Percentiles rank a stretch among this genome's conserved stretches.
These are phyloP conservation scores for Gymnorhina tibicen DNA, from an alignment of 2,113 vertebrate species.

Conservation along the genomic window DNA sequence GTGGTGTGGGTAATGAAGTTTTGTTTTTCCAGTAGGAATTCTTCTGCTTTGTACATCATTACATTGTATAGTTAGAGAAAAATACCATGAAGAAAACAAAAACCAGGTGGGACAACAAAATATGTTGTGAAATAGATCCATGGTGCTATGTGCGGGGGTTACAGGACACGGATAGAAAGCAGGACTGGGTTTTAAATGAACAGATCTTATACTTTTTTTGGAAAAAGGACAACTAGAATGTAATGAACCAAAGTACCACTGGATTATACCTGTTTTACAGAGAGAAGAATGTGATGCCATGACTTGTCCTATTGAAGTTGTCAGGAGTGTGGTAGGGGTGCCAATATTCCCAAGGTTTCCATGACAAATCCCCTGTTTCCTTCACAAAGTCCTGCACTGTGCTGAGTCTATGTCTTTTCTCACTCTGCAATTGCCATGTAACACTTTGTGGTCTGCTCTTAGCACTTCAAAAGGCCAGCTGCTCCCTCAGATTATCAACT, in stretches of 20 bases:
- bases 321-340: not conserved
- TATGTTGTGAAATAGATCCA: not conserved
- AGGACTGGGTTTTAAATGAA: not conserved
- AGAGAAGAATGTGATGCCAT: not conserved
- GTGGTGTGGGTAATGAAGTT: not conserved
- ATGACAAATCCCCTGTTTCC: not conserved
- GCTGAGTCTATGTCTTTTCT: not conserved
- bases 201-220: not conserved
- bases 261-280: not conserved
- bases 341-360: not conserved
- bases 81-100: not conserved
- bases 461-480: slow-evolving; percentile 16
- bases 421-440: not conserved
- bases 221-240: not conserved
- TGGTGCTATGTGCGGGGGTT: not conserved
- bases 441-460: not conserved
- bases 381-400: not conserved
- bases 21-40: not conserved
- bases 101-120: not conserved
- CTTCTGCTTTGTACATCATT: not conserved
- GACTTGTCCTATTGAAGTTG: not conserved
- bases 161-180: not conserved
- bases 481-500: not conserved
- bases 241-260: not conserved
- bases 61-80: not conserved